These are phyloP conservation scores for Caranx ignobilis DNA, from an alignment of 2,113 vertebrate species.

Conservation along the genomic window DNA sequence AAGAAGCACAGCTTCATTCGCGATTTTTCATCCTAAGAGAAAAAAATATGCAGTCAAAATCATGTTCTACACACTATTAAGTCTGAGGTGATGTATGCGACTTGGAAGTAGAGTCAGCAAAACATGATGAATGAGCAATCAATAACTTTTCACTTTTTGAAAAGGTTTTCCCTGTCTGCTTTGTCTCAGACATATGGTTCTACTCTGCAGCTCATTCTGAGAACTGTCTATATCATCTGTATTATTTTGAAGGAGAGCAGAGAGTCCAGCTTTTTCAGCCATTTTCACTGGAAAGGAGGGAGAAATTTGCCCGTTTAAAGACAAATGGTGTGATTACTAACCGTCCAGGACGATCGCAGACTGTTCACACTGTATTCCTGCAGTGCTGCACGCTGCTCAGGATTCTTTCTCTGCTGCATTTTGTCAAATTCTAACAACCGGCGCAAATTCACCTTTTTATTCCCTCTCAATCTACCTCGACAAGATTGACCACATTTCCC, in stretches of 20 bases:
- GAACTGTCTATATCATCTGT: conserved; percentile 10
- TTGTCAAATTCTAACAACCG: conserved; percentile 12
- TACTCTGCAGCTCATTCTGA: conserved; percentile 7
- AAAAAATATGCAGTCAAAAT: conserved; percentile 44
- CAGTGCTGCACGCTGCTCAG: background rate
- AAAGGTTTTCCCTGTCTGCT: conserved; percentile 30
- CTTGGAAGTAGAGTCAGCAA: conserved; percentile 51
- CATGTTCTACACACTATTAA: conserved; percentile 59
- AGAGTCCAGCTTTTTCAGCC: background rate
- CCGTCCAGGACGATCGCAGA: conserved; percentile 1
- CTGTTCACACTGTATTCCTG: background rate
- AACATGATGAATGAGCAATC: conserved; percentile 61
- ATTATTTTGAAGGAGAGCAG: conserved; percentile 35
- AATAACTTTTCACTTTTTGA: conserved; percentile 43
- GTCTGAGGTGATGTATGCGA: conserved; percentile 42
- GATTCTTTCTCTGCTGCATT: background rate
- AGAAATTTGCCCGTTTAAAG: conserved; percentile 3
- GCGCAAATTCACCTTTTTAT: conserved; percentile 27
- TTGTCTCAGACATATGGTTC: conserved; percentile 14
- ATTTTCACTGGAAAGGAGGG: background rate
- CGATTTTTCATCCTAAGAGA: conserved; percentile 44
- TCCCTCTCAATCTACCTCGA: background rate
- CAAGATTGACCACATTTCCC: conserved; percentile 23
- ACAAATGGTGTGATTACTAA: conserved; percentile 13
- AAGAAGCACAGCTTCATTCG: conserved; percentile 34